A percentile compares a stretch with the other conserved stretches of the same genome.
phyloP scores from a whole-genome alignment of 2,888 invertebrate species.

The Pandemis corylana region DNA sequence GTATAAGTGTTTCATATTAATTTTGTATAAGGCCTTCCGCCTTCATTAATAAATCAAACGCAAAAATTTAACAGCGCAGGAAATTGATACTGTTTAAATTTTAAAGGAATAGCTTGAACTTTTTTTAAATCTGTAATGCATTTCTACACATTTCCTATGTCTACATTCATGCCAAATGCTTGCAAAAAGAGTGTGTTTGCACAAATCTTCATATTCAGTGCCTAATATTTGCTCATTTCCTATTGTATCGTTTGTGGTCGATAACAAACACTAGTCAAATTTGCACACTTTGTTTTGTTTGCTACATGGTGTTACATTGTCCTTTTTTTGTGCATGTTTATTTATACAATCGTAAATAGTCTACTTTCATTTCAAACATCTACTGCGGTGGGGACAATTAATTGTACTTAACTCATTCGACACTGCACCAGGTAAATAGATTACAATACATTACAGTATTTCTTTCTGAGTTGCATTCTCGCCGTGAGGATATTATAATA shows the following conservation, averaged over 20 bases:
- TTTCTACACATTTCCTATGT: not conserved
- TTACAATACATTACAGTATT: no score
- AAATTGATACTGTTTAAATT: no score
- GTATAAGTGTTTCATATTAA: no score
- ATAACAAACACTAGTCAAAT: slow-evolving; percentile 34
- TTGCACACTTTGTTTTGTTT: slow-evolving; percentile 19
- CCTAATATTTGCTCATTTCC: slow-evolving; percentile 18
- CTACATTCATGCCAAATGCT: slow-evolving; percentile 17
- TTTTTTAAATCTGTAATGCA: not conserved
- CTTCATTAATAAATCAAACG: no score
- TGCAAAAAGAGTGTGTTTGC: slow-evolving; percentile 21
- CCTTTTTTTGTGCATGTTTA: slow-evolving; percentile 5
- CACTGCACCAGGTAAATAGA: no score
- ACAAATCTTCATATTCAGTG: slow-evolving; percentile 24
- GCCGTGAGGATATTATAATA: no score
- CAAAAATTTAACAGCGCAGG: no score
- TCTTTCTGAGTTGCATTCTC: no score
- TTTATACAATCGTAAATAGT: not conserved
- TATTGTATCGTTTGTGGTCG: slow-evolving; percentile 21
- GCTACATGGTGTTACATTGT: slow-evolving; percentile 7
- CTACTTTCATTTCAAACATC: not conserved
- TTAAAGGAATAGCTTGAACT: no score
- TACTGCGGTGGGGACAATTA: not conserved
- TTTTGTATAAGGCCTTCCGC: no score
- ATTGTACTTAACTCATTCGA: no score